Conservation (phyloP, 2,113 vertebrate genomes). For the Oenanthe melanoleuca region DNA sequence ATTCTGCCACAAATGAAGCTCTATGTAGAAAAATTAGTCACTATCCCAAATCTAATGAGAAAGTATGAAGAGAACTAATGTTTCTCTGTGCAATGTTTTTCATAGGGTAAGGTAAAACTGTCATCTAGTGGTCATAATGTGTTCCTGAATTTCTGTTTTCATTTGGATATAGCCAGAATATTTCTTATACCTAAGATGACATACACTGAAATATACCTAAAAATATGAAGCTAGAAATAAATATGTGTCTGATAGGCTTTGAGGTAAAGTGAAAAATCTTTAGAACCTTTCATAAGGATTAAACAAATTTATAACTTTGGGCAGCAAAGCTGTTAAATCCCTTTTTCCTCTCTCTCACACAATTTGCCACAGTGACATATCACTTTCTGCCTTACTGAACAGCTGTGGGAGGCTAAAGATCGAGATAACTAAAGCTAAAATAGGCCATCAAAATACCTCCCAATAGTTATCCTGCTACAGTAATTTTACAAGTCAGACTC, state of each 20-base stretch:
- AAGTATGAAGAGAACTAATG: background rate
- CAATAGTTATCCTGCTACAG: background rate
- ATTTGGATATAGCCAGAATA: background rate
- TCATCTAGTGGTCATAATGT: constrained; percentile 73
- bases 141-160: background rate
- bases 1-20: background rate
- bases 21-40: background rate
- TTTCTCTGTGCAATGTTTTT: background rate
- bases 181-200: background rate
- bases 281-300: background rate
- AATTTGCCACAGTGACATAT: background rate
- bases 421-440: background rate
- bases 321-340: background rate
- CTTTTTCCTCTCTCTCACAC: background rate
- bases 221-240: background rate
- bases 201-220: background rate
- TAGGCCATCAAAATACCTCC: background rate
- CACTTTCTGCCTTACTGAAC: background rate
- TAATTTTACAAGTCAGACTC: background rate
- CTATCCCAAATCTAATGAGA: background rate
- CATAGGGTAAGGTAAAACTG: constrained; percentile 63
- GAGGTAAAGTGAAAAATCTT: background rate
- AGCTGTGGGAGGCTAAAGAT: background rate
- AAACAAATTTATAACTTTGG: background rate
- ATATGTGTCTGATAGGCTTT: background rate